A percentile compares a stretch with the other conserved stretches of the same genome.
phyloP scores from a whole-genome alignment of 1,140 invertebrate species.

The Anoplolepis gracilipes region DNA sequence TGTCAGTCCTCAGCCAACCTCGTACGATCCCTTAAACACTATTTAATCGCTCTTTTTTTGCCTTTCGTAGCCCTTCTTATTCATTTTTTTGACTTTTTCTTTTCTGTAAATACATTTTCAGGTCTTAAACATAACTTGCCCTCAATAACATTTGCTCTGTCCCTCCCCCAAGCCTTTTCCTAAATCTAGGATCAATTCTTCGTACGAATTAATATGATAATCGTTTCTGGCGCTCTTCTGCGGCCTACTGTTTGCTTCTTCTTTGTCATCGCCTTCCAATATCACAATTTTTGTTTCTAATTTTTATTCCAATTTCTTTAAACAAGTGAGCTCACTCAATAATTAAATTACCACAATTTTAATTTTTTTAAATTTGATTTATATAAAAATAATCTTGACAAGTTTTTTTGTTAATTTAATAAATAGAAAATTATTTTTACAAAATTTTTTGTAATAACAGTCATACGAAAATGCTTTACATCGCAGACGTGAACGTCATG shows the following conservation, averaged over 20 bases:
- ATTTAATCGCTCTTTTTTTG: constrained; percentile 77
- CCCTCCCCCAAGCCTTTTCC: constrained; percentile 58
- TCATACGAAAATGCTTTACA: constrained; percentile 20
- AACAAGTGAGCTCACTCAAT: constrained; percentile 6
- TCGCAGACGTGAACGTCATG: background rate
- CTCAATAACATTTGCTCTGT: constrained; percentile 35
- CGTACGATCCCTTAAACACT: constrained; percentile 85
- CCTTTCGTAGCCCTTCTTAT: constrained; percentile 72
- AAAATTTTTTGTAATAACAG: background rate
- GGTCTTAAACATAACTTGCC: constrained; percentile 35
- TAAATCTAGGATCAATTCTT: constrained; percentile 55
- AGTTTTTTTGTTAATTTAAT: constrained; percentile 17
- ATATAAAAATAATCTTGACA: constrained; percentile 11
- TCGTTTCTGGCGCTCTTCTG: constrained; percentile 40
- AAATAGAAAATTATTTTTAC: constrained; percentile 34
- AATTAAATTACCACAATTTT: background rate
- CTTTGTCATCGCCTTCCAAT: constrained; percentile 35
- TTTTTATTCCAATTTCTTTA: constrained; percentile 29
- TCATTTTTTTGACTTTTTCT: constrained; percentile 41
- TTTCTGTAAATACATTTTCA: constrained; percentile 47
- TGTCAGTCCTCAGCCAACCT: constrained; percentile 85
- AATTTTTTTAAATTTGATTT: constrained; percentile 30
- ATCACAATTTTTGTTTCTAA: constrained; percentile 50
- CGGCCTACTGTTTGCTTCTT: constrained; percentile 40
- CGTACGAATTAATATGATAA: constrained; percentile 29